Evolutionary conservation across 2,888 invertebrate genomes (phyloP), one percentile per base, ranked within the genome.

Genomic region (Scaptomyza flava): DNA sequence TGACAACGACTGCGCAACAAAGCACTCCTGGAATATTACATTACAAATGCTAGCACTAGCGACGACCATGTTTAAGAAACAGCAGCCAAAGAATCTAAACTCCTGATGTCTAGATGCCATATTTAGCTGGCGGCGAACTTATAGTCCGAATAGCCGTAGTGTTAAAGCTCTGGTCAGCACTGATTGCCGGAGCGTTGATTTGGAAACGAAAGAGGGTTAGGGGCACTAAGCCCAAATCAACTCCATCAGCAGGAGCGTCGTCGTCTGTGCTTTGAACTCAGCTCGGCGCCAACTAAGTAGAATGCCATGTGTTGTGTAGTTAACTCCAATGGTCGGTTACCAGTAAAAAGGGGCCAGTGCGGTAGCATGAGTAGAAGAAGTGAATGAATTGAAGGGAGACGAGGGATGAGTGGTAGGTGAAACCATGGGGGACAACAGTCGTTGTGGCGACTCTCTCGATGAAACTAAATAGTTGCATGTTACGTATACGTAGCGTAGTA

Each of bases 401-500:
- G n/a, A 27, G 33, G 33, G 33, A 0, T 3, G 51, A 30, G 20
- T 38, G 38, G 38, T 14, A 20, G 53, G 9, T 34, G 34, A 20
- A 12, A 53, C 47, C 33, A 64, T 53, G 38, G 64, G 63, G 68
- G 60, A 61, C 45, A 47, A 42, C 42, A 65, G 64, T 67, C 54
- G 74, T 38, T 51, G 17, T 65, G 63, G 62, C 66, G 68, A 61
- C 58, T 48, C 54, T 48, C 54, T 60, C 66, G 63, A 66, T 66
- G 54, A 48, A 54, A 58, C 68, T 63, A 52, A 76, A 78, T 77
- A 76, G 82, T 74, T 74, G 76, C 87, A 82, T 71, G 74, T 89
- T 87, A 89, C 89, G 87, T 87, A 87, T 87, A 89, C 89, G 89
- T 50, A 84, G 73, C 77, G 77, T 85, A 64, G 73, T 67, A 58